phyloP scores from a whole-genome alignment of 2,113 vertebrate genomes.

The Plectropomus leopardus region DNA sequence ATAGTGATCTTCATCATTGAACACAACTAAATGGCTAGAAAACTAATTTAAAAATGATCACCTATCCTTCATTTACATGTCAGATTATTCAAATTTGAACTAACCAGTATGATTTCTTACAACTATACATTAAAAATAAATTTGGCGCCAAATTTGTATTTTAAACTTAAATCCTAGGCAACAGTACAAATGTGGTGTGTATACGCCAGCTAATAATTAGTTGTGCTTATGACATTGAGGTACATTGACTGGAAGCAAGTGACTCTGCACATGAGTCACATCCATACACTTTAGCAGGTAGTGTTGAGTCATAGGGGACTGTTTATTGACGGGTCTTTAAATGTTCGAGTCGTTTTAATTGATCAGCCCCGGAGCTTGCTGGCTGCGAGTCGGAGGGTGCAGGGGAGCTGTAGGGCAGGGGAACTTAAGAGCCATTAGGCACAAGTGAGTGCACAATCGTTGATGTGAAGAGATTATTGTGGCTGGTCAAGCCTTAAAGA shows the following conservation, averaged over 20 bases:
- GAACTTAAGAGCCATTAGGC: constrained; percentile 83
- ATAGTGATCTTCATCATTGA: neutral
- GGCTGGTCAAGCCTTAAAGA: constrained; percentile 83
- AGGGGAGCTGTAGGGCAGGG: constrained; percentile 53
- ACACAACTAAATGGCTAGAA: neutral
- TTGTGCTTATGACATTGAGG: constrained; percentile 77
- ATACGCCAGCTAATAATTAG: constrained; percentile 49
- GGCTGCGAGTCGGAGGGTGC: constrained; percentile 63
- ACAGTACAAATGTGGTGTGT: constrained; percentile 23
- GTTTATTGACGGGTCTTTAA: constrained; percentile 87
- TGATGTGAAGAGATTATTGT: constrained; percentile 84
- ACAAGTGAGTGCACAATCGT: constrained; percentile 75
- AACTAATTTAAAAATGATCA: neutral
- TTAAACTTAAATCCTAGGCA: constrained; percentile 26
- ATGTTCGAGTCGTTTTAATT: constrained; percentile 87
- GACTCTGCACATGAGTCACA: constrained; percentile 68
- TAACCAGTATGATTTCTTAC: neutral
- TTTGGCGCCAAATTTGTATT: neutral
- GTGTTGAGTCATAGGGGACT: constrained; percentile 81
- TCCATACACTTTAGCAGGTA: constrained; percentile 75
- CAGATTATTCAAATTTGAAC: neutral
- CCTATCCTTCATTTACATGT: neutral
- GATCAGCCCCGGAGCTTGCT: constrained; percentile 83
- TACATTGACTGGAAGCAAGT: constrained; percentile 77
- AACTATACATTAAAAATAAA: neutral